These are phyloP conservation scores for Leptinotarsa haldemani DNA, from an alignment of 2,888 invertebrate genomes.

Conservation along the genomic window DNA sequence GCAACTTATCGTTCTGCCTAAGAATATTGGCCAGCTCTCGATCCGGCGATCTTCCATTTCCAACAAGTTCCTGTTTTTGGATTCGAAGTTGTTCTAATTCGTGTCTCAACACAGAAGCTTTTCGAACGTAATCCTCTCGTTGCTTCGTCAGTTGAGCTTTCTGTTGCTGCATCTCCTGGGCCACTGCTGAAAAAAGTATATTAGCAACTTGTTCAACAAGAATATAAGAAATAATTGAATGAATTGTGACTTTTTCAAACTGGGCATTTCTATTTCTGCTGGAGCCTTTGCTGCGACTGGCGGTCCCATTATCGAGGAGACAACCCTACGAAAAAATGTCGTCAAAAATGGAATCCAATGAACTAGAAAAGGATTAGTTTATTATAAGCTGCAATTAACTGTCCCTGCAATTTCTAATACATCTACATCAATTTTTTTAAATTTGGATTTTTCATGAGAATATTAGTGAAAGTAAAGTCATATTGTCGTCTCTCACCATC, in stretches of 20 bases:
- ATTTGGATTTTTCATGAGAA: too few relatives aligned
- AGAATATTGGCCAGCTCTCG: slow-evolving; percentile 80
- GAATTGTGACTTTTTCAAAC: slow-evolving; percentile 22
- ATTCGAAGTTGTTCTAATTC: slow-evolving; percentile 83
- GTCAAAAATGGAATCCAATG: slow-evolving; percentile 32
- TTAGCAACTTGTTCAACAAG: slow-evolving; percentile 10
- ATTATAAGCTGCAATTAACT: slow-evolving; percentile 4
- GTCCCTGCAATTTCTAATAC: slow-evolving; percentile 13
- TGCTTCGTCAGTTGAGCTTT: slow-evolving; percentile 83
- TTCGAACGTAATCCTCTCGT: slow-evolving; percentile 84
- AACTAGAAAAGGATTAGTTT: background rate
- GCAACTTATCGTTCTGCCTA: slow-evolving; percentile 85
- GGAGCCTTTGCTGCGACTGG: slow-evolving; percentile 28
- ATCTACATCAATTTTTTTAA: too few relatives aligned
- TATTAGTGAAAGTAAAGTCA: background rate
- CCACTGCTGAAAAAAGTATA: slow-evolving; percentile 71
- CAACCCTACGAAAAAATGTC: slow-evolving; percentile 38
- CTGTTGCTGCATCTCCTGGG: slow-evolving; percentile 85
- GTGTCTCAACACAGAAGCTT: slow-evolving; percentile 78
- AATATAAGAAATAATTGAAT: slow-evolving; percentile 11
- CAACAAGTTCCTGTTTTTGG: slow-evolving; percentile 81
- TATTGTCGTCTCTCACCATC: too few relatives aligned
- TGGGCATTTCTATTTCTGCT: slow-evolving; percentile 9
- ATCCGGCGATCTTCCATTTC: slow-evolving; percentile 75
- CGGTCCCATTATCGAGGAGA: slow-evolving; percentile 27